Percentiles rank a stretch among this genome's conserved stretches.
These are phyloP conservation scores for Halictus ligatus DNA, from an alignment of 2,888 invertebrate species.

Conservation along the genomic window DNA sequence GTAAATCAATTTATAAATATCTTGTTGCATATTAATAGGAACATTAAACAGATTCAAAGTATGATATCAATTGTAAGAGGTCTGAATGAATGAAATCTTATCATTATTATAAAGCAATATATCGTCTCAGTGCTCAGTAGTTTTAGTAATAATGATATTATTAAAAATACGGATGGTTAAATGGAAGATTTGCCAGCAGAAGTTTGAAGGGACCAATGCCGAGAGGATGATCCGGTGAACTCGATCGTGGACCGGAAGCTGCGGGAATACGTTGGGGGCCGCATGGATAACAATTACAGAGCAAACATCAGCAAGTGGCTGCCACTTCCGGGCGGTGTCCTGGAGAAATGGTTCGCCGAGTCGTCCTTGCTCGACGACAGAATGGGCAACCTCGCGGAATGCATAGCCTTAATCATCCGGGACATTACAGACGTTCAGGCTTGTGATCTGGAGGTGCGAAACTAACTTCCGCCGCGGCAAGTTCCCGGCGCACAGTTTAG, in stretches of 20 bases:
- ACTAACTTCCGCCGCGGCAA: slow-evolving; percentile 35
- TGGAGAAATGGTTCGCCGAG: slow-evolving; percentile 76
- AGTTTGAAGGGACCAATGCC: not conserved
- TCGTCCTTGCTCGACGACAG: slow-evolving; percentile 68
- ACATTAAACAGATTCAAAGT: not conserved
- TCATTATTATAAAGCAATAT: not conserved
- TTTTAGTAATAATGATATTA: not conserved
- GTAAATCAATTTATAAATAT: no score
- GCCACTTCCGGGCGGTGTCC: slow-evolving; percentile 65
- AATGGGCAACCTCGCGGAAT: slow-evolving; percentile 70
- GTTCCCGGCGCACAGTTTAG: slow-evolving; percentile 24
- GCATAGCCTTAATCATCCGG: slow-evolving; percentile 72
- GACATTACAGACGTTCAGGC: slow-evolving; percentile 57
- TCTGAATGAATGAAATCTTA: not conserved
- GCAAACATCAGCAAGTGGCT: slow-evolving; percentile 80
- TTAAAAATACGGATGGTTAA: not conserved
- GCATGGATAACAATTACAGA: slow-evolving; percentile 77
- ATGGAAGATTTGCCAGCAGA: not conserved
- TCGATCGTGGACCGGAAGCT: not conserved
- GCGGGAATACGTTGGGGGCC: not conserved
- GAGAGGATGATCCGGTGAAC: slow-evolving; percentile 17
- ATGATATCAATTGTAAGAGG: not conserved
- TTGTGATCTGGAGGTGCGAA: slow-evolving; percentile 72
- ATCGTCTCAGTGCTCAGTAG: not conserved
- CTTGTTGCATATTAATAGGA: no score